Evolutionary conservation across 1,140 invertebrate species (phyloP), one percentile per base, ranked within the genome.

Genomic region (Drosophila malerkotliana): DNA sequence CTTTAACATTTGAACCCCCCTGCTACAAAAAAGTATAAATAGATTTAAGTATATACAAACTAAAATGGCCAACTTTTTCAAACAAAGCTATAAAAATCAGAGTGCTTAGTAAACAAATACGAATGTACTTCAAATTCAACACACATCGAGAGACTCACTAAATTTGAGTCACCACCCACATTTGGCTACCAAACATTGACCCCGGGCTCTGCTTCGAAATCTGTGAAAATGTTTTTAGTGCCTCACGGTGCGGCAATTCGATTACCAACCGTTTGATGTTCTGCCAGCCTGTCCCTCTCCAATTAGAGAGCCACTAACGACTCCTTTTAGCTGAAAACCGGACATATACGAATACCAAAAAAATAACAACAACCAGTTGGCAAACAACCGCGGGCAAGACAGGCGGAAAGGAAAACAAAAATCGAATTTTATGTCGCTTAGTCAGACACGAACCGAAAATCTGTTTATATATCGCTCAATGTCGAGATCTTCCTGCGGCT

Each of bases 381-480:
- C 34, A 21, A 28, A 37, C 51, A 55, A 55, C 59, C 59, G 59
- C 44, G 57, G 30, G 21, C 45, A 32, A 37, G 24, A 51, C 51
- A 15, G 47, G 61, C 44, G 45, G 41, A 51, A 28, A 44, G 56
- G 28, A 39, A 51, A 61, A 59, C 48, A 47, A 30, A 77, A 77
- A 62, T 72, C 72, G 72, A 71, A 77, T 80, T 80, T 66, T 54
- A 76, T 73, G 72, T 57, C 56, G 54, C 67, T 52, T 82, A 79
- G 57, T 56, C 73, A 63, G 82, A 73, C 69, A 32, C 54, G 63
- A 75, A 56, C 62, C 54, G 67, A 81, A 66, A 85, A 84, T 80
- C 77, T 84, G 77, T 77, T 81, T 76, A 85, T 80, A 75, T 72
- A 85, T 80, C 52, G 71, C 67, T 58, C 53, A n/a, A 37, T 58